A percentile compares a stretch with the other conserved stretches of the same genome.
Conservation (phyloP, 2,888 invertebrate genomes). For the Graphium colonna region DNA sequence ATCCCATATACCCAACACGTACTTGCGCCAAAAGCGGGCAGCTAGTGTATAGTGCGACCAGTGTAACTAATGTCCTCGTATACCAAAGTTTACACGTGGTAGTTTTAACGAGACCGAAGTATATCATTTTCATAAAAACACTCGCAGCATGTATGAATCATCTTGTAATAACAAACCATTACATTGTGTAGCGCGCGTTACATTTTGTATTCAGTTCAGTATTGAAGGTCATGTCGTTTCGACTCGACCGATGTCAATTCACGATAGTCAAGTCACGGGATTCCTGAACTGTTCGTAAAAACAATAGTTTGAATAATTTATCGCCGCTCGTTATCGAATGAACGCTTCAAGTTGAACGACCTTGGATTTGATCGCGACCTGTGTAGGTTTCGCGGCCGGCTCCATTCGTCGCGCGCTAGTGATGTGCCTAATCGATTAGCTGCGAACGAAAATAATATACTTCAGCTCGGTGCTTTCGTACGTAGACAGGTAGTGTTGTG, state of each 20-base stretch:
- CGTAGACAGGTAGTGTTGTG: constrained; percentile 27
- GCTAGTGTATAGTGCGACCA: not conserved
- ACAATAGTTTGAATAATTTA: not conserved
- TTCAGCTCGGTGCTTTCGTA: constrained; percentile 52
- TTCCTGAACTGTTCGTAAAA: constrained; percentile 9
- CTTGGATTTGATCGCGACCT: constrained; percentile 4
- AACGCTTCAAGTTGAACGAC: constrained; percentile 5
- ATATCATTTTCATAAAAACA: not conserved
- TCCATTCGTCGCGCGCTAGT: not conserved
- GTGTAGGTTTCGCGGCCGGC: constrained; percentile 3
- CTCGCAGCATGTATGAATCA: not conserved
- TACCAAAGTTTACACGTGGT: too few relatives aligned
- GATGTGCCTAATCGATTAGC: constrained; percentile 17
- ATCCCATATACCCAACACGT: constrained; percentile 39
- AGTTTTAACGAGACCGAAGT: not conserved
- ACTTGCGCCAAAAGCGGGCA: not conserved
- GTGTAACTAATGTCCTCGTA: too few relatives aligned
- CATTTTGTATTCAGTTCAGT: constrained; percentile 30
- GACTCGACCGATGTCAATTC: constrained; percentile 35
- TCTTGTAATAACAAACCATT: constrained; percentile 18
- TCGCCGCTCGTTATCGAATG: not conserved
- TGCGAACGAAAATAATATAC: constrained; percentile 23
- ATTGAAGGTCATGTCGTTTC: constrained; percentile 35
- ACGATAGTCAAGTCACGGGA: constrained; percentile 20
- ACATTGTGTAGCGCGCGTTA: constrained; percentile 28